Evolutionary conservation across 2,113 vertebrate genomes (phyloP).

Genomic region (Pipra filicauda): DNA sequence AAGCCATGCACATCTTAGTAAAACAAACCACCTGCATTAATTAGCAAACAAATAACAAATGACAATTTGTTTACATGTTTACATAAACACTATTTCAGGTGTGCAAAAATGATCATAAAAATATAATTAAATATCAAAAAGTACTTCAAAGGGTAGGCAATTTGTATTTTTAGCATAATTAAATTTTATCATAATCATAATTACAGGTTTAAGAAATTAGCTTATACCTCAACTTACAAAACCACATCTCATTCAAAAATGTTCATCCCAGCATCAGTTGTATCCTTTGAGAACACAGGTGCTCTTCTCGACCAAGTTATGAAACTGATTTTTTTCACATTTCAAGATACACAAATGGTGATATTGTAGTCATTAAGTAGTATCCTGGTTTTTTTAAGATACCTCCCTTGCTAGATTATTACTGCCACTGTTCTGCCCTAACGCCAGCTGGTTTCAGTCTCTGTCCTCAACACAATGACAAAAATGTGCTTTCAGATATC

Average conservation of each 20-base stretch:
- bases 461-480: neutral
- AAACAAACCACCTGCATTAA: neutral
- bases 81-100: neutral
- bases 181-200: neutral
- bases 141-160: neutral
- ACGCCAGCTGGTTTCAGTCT: neutral
- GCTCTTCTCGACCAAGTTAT: neutral
- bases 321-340: neutral
- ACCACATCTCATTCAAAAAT: neutral
- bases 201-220: neutral
- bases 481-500: neutral
- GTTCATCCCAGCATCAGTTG: neutral
- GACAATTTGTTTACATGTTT: neutral
- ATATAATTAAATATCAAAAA: neutral
- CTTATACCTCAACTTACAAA: neutral
- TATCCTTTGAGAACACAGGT: neutral
- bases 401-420: neutral
- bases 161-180: neutral
- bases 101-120: neutral
- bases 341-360: neutral
- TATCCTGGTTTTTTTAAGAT: neutral
- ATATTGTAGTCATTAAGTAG: neutral
- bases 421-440: neutral
- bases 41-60: neutral
- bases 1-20: neutral